Evolutionary conservation across 2,113 vertebrate species (phyloP).

Genomic region (Leucosticte australis): DNA sequence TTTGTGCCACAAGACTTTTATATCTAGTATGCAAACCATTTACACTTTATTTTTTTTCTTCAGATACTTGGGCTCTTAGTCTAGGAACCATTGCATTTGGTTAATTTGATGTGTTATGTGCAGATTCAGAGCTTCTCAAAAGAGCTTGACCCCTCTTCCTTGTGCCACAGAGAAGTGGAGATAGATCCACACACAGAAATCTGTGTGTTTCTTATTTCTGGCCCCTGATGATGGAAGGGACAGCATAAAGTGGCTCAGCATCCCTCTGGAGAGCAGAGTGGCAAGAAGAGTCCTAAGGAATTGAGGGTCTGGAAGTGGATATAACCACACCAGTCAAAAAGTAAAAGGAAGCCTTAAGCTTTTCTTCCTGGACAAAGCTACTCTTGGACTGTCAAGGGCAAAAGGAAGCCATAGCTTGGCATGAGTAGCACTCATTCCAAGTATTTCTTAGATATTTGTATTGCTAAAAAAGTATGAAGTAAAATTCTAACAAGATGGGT

Average conservation of each 20-base stretch:
- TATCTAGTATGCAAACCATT: neutral
- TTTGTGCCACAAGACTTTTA: neutral
- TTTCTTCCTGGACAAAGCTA: neutral
- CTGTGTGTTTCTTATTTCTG: neutral
- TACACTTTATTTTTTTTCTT: neutral
- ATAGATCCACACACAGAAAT: neutral
- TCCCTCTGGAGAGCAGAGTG: neutral
- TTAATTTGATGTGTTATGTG: neutral
- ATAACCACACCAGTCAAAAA: neutral
- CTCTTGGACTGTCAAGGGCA: neutral
- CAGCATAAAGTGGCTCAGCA: neutral
- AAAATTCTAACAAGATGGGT: neutral
- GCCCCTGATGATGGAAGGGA: neutral
- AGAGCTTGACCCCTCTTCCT: neutral
- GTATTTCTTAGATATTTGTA: neutral
- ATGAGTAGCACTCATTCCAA: neutral
- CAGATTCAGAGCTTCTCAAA: neutral
- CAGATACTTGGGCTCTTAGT: neutral
- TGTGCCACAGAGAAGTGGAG: neutral
- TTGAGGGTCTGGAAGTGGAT: neutral
- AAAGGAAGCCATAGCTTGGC: neutral
- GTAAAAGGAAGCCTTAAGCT: neutral
- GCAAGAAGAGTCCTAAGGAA: neutral
- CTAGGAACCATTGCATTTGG: neutral
- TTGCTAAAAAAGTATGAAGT: neutral